Conservation (phyloP, 1,140 invertebrate species). For the Zaprionus tsacasi region DNA sequence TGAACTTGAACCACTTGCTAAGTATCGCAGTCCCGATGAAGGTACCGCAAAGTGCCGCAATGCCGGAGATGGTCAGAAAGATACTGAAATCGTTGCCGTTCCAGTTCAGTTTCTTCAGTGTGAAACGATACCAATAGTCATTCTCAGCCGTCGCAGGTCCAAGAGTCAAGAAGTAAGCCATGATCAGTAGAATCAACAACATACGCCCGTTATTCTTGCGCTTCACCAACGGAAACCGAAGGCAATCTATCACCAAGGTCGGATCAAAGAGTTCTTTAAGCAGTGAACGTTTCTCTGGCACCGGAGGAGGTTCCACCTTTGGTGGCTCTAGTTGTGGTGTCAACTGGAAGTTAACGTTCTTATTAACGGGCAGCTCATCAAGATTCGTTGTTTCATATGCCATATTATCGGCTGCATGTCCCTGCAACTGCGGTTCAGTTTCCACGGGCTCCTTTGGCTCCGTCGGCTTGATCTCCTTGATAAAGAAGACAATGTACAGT, state of each 20-base stretch:
- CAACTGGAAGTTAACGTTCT: constrained; percentile 74
- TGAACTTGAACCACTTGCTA: constrained; percentile 76
- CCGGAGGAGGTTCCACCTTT: constrained; percentile 44
- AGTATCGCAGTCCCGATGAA: constrained; percentile 80
- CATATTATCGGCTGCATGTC: constrained; percentile 66
- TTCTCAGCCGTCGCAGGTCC: constrained; percentile 74
- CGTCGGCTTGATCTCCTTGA: constrained; percentile 71
- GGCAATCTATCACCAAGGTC: constrained; percentile 71
- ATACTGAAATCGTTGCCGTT: constrained; percentile 79
- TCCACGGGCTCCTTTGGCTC: constrained; percentile 29
- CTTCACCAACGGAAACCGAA: constrained; percentile 71
- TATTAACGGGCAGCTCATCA: constrained; percentile 63
- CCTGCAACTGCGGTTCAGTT: constrained; percentile 27
- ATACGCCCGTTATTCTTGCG: constrained; percentile 71
- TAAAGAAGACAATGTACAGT: constrained; percentile 74
- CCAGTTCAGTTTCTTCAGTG: constrained; percentile 77
- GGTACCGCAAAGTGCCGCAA: constrained; percentile 68
- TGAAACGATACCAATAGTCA: constrained; percentile 78
- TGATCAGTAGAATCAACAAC: constrained; percentile 68
- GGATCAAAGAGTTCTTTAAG: constrained; percentile 79
- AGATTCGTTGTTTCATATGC: constrained; percentile 71
- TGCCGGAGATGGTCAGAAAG: constrained; percentile 67
- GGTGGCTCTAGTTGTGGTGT: constrained; percentile 61
- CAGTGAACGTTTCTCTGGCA: constrained; percentile 47
- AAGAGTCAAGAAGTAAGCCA: constrained; percentile 73